Evolutionary conservation across 2,888 invertebrate species (phyloP).

Genomic region (Trissonchulus sp.): DNA sequence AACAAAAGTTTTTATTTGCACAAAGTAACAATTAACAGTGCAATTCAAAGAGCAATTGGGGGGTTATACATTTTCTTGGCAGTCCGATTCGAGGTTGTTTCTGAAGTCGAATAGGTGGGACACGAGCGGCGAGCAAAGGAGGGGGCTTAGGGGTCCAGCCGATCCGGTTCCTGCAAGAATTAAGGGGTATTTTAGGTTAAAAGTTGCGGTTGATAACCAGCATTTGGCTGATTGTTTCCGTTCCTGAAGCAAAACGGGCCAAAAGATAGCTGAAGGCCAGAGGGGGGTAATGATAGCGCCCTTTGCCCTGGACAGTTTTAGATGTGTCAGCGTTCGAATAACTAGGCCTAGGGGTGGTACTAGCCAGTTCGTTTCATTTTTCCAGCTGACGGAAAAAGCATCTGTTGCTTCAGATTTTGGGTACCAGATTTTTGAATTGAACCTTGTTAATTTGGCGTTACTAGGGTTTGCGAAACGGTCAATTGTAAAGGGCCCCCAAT

Average conservation of each 20-base stretch:
- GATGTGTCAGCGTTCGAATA: conserved; percentile 3
- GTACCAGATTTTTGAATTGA: conserved; percentile 16
- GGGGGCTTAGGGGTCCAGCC: neutral
- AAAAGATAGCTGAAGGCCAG: conserved; percentile 9
- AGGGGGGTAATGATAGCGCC: neutral
- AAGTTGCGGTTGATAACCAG: neutral
- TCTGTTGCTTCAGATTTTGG: neutral
- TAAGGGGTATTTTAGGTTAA: neutral
- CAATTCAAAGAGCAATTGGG: too few species aligned
- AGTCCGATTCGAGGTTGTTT: too few species aligned
- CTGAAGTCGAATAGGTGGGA: too few species aligned
- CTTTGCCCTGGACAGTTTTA: neutral
- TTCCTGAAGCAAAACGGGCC: neutral
- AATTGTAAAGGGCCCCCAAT: neutral
- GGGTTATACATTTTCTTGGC: too few species aligned
- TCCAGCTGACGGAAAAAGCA: conserved; percentile 1
- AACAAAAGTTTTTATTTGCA: neutral
- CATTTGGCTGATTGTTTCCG: neutral
- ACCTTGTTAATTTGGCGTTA: neutral
- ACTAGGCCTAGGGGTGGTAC: conserved; percentile 9
- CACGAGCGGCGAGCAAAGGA: neutral
- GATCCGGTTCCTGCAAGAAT: neutral
- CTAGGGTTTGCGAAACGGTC: conserved; percentile 10
- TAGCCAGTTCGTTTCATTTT: neutral
- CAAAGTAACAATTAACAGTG: neutral